phyloP scores from a whole-genome alignment of 2,888 invertebrate genomes.

The Amblyjoppa proteus region DNA sequence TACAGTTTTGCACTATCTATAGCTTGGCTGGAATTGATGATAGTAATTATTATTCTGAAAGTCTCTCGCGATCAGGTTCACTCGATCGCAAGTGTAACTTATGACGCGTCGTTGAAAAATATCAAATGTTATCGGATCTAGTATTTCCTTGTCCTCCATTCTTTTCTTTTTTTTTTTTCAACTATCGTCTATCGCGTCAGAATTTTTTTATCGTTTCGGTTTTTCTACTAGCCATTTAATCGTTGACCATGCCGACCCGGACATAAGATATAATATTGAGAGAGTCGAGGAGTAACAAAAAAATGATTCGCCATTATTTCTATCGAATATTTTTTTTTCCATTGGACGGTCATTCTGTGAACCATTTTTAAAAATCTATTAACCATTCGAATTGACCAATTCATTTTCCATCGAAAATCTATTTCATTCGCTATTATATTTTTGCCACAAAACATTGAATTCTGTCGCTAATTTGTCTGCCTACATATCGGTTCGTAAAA shows the following conservation, averaged over 20 bases:
- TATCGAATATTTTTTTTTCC: neutral
- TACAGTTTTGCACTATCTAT: neutral
- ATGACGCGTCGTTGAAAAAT: neutral
- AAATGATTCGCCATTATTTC: neutral
- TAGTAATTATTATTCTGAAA: neutral
- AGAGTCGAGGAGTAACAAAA: neutral
- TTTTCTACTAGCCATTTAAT: neutral
- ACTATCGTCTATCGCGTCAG: neutral
- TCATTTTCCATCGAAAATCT: neutral
- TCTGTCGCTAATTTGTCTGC: neutral
- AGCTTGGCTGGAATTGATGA: constrained; percentile 16
- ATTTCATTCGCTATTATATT: neutral
- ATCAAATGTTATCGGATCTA: neutral
- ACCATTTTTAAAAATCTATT: neutral
- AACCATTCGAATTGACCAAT: neutral
- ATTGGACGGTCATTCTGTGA: neutral
- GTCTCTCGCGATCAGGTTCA: constrained; percentile 10
- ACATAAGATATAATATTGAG: too few relatives aligned
- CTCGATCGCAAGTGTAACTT: neutral
- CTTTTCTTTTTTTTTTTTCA: neutral
- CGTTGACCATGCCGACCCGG: neutral
- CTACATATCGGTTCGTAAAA: neutral
- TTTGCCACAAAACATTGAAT: neutral
- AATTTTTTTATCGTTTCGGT: neutral
- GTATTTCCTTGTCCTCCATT: neutral